Evolutionary conservation across 2,888 invertebrate genomes (phyloP), one percentile per base, ranked within the genome.

Genomic region (Drosophila pseudotakahashii): DNA sequence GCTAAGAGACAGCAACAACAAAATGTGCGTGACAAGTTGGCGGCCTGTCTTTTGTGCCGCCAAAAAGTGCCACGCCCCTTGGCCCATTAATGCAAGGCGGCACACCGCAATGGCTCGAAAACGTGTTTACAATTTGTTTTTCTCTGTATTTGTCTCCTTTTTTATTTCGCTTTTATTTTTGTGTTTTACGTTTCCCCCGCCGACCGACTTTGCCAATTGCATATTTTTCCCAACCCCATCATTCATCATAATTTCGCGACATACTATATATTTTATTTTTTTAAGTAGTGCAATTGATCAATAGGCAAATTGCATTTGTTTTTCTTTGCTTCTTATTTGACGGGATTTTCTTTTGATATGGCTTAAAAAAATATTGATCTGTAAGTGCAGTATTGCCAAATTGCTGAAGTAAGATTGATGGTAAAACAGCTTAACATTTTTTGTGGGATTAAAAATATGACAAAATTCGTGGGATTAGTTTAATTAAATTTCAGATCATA

Each of bases 11-110:
- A 67, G 82, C 72, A 84, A 64, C 72, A 70, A 19, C 73, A 76
- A 67, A 77, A 73, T 61, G 83, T 86, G 81, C 83, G 81, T 81
- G 88, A 81, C 81, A 81, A 82, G 79, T 85, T 80, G 78, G 45
- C 74, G 74, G 71, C 32, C 47, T 55, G 67, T 73, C 66, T 74
- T 47, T 73, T 74, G 66, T 50, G 47, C 66, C 60, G 54, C 66
- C 48, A 48, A 60, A 67, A 66, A 55, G 36, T 39, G 66, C 72
- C 72, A 77, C 83, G 77, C 81, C 86, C 58, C 75, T 57, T 47
- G 70, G 54, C 70, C 70, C 74, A 71, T 71, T 71, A 71, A 55
- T 69, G 64, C 64, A 23, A 39, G 69, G 69, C 55, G 69, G 69
- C 69, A 45, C 37, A 11, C 34, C 39, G 67, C 48, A 70, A 70